These are phyloP conservation scores for Hirtodrosophila histrioides DNA, from an alignment of 2,888 invertebrate genomes.

Conservation along the genomic window DNA sequence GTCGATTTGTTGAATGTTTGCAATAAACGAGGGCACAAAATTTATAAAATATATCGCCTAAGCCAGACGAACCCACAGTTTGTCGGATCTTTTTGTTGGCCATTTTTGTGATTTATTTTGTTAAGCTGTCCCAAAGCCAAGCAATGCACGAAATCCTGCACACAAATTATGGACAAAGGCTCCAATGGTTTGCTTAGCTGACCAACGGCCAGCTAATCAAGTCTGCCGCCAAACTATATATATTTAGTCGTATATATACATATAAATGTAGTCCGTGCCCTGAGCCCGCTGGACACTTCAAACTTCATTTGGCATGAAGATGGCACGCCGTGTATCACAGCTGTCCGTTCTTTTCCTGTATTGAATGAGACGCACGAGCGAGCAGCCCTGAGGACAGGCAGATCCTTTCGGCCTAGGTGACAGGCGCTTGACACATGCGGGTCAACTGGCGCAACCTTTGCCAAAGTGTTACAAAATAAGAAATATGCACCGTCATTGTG, in stretches of 20 bases:
- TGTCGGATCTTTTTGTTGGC: slow-evolving; percentile 39
- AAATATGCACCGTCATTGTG: slow-evolving; percentile 23
- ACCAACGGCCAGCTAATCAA: slow-evolving; percentile 44
- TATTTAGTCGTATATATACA: background rate
- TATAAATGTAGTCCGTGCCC: background rate
- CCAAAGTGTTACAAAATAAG: slow-evolving; percentile 52
- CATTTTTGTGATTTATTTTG: slow-evolving; percentile 73
- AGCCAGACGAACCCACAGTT: slow-evolving; percentile 45
- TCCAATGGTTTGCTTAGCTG: background rate
- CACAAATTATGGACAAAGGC: slow-evolving; percentile 63
- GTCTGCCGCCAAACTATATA: slow-evolving; percentile 23
- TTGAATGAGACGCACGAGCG: slow-evolving; percentile 75
- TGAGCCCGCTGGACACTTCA: slow-evolving; percentile 47
- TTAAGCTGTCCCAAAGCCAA: slow-evolving; percentile 72
- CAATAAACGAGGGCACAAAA: slow-evolving; percentile 18
- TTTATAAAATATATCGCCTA: slow-evolving; percentile 53
- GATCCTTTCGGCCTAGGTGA: slow-evolving; percentile 56
- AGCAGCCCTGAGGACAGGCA: slow-evolving; percentile 19
- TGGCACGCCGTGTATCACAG: slow-evolving; percentile 37
- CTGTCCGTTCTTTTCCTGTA: slow-evolving; percentile 35
- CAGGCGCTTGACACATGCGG: slow-evolving; percentile 67
- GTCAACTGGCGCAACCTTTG: slow-evolving; percentile 39
- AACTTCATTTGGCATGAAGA: slow-evolving; percentile 49
- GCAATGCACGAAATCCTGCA: slow-evolving; percentile 63
- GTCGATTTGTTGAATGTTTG: slow-evolving; percentile 59